Evolutionary conservation across 1,140 invertebrate genomes (phyloP), one percentile per base, ranked within the genome.

Genomic region (Tyrophagus putrescentiae): DNA sequence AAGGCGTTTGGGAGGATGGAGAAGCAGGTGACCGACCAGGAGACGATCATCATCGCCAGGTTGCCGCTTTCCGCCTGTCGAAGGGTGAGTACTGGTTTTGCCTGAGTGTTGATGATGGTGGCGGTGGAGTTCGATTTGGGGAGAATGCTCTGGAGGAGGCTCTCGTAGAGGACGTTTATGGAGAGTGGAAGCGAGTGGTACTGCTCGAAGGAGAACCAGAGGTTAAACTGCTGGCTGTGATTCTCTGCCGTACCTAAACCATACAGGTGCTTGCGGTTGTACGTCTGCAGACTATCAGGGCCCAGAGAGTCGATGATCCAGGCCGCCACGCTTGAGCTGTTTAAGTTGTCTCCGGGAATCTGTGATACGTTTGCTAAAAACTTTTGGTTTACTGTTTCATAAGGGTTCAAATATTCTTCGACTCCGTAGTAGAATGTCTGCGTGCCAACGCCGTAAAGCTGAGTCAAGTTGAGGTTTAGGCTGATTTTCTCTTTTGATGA

Each of bases 151-250:
- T 9, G 7, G 7, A 60, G 31, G 6, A 60, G 18, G 11, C 45
- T 21, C 25, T 60, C 32, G 28, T 60, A 60, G 11, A 60, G 18
- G 4, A 36, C 21, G 28, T 45, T 50, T 9, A 62, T 28, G 6
- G 61, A 62, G 18, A 33, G 7, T 4, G 61, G 61, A 6, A 62
- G 32, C 28, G 60, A 27, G 29, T 62, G 61, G 5, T 23, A 62
- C 6, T 60, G 59, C 53, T 62, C 61, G 31, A 32, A 23, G 36
- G 50, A 61, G 60, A 64, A 64, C 61, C 61, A 62, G 28, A 58
- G 7, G 11, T 31, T 25, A 60, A 7, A 59, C n/a, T 9, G n/a
- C 6, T 4, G 11, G 27, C 25, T n/a, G n/a, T n/a, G n/a, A n/a
- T n/a, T n/a, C n/a, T n/a, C 52, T 25, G 31, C 45, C 23, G 23